These are phyloP conservation scores for Cyrtorhinus lividipennis DNA, from an alignment of 1,140 invertebrate genomes.

Conservation along the genomic window DNA sequence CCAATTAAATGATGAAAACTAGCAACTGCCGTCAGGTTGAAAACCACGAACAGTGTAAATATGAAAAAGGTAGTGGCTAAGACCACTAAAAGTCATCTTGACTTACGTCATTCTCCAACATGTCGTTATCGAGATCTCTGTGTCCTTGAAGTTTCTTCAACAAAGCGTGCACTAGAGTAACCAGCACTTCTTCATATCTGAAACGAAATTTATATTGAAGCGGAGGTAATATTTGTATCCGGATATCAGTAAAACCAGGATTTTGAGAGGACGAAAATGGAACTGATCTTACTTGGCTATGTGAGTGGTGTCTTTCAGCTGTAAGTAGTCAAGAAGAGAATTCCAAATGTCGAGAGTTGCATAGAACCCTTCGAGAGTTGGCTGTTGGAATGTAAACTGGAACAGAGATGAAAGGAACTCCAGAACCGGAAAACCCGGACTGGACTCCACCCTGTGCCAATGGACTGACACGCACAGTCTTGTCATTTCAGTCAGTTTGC, in stretches of 20 bases:
- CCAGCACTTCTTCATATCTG: slow-evolving; percentile 57
- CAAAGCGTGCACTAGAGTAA: slow-evolving; percentile 57
- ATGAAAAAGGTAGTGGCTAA: no score
- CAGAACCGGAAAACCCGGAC: slow-evolving; percentile 59
- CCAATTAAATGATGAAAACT: no score
- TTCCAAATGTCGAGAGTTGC: slow-evolving; percentile 74
- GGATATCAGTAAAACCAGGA: not conserved
- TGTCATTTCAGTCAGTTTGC: slow-evolving; percentile 83
- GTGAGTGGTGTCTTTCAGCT: slow-evolving; percentile 20
- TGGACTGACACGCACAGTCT: slow-evolving; percentile 73
- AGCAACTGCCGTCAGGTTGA: no score
- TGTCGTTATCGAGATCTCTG: slow-evolving; percentile 67
- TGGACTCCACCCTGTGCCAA: slow-evolving; percentile 64
- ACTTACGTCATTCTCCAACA: slow-evolving; percentile 61
- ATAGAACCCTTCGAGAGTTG: slow-evolving; percentile 55
- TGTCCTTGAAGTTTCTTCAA: slow-evolving; percentile 67
- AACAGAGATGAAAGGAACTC: slow-evolving; percentile 64
- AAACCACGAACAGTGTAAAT: no score
- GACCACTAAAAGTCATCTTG: no score
- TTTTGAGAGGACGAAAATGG: no score
- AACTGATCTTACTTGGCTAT: slow-evolving; percentile 21
- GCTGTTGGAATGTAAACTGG: slow-evolving; percentile 70
- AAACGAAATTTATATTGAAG: no score
- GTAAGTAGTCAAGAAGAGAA: slow-evolving; percentile 58
- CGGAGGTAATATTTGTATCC: no score